phyloP scores from a whole-genome alignment of 2,888 invertebrate species.

The Pammene fasciana region DNA sequence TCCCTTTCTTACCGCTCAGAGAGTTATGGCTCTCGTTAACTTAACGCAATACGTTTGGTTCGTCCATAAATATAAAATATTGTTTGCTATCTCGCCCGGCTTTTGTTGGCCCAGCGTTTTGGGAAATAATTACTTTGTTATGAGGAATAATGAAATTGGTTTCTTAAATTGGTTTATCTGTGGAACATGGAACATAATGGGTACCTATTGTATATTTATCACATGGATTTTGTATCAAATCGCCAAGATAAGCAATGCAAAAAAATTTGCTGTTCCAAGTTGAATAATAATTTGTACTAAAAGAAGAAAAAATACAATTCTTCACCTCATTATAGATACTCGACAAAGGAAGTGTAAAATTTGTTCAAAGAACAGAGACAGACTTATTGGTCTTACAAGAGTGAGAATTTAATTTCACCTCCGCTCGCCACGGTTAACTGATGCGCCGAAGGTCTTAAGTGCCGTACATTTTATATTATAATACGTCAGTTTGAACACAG shows the following conservation, averaged over 20 bases:
- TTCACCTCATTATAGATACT: background rate
- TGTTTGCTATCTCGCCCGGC: conserved; percentile 26
- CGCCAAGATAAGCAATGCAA: background rate
- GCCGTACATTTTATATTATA: background rate
- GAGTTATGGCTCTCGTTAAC: conserved; percentile 29
- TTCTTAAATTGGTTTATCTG: background rate
- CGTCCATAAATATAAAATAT: conserved; percentile 39
- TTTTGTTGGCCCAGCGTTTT: conserved; percentile 20
- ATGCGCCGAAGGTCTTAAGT: background rate
- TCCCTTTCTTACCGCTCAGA: conserved; percentile 22
- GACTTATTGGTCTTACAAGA: conserved; percentile 23
- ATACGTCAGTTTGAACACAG: background rate
- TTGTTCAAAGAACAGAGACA: conserved; percentile 10
- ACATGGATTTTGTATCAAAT: too few relatives aligned
- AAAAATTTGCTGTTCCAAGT: background rate
- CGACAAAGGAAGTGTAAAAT: conserved; percentile 13
- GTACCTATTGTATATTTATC: too few relatives aligned
- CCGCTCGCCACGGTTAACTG: background rate
- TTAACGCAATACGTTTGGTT: conserved; percentile 35
- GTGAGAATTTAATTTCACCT: conserved; percentile 27
- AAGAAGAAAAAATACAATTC: too few relatives aligned
- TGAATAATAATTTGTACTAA: too few relatives aligned
- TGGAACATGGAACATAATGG: background rate
- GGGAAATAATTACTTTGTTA: conserved; percentile 35
- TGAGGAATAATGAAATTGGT: background rate